Conservation (phyloP, 2,888 invertebrate species). For the Ceriagrion tenellum region DNA sequence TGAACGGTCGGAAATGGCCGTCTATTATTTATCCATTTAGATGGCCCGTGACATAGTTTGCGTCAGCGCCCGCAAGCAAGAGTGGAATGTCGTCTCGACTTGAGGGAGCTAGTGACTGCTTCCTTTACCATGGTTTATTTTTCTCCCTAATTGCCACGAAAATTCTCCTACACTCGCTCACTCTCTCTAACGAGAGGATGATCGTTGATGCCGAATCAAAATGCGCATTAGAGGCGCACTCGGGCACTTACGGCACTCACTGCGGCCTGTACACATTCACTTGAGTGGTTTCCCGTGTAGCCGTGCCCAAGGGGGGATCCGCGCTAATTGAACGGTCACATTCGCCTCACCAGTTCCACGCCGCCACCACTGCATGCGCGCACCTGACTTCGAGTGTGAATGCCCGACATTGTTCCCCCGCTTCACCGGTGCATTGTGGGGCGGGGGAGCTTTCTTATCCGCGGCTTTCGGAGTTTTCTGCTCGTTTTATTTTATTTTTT, state of each 20-base stretch:
- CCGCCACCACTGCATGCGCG: neutral
- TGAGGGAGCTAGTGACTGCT: neutral
- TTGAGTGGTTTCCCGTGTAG: constrained; percentile 13
- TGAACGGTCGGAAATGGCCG: neutral
- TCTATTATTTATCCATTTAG: neutral
- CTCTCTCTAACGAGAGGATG: neutral
- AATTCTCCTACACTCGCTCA: neutral
- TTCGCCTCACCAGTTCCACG: neutral
- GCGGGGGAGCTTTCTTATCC: neutral
- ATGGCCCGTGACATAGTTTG: neutral
- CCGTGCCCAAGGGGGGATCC: neutral
- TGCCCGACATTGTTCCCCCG: neutral
- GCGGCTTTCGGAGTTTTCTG: neutral
- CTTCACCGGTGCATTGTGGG: neutral
- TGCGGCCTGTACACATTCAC: neutral
- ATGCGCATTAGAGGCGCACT: neutral
- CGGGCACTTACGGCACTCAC: neutral
- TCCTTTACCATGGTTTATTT: neutral
- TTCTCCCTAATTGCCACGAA: neutral
- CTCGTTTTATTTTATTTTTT: neutral
- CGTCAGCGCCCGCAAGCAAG: neutral
- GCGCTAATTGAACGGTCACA: constrained; percentile 35
- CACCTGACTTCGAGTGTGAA: neutral
- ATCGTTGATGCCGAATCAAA: neutral
- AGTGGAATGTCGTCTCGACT: neutral